These are phyloP conservation scores for Helicoverpa zea DNA, from an alignment of 1,140 invertebrate species.

Conservation along the genomic window DNA sequence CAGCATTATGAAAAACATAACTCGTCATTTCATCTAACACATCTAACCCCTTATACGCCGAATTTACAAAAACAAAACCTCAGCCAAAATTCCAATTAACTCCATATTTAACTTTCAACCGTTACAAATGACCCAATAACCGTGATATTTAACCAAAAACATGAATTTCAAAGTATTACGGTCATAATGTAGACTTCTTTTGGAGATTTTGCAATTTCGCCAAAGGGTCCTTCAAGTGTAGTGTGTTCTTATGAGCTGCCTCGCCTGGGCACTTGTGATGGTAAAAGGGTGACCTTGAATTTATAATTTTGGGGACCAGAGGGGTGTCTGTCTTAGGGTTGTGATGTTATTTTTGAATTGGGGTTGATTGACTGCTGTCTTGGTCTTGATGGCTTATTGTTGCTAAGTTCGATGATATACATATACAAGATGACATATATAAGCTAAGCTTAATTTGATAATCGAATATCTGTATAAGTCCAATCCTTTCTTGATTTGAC, in stretches of 20 bases:
- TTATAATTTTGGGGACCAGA: not conserved
- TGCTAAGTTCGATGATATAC: no score
- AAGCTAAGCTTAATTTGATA: no score
- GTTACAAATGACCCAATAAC: conserved; percentile 8
- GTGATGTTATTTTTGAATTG: not conserved
- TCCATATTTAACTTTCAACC: not conserved
- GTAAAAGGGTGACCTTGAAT: conserved; percentile 4
- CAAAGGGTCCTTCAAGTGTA: conserved; percentile 2
- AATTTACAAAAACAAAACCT: not conserved
- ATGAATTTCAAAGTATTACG: not conserved
- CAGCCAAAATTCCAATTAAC: not conserved
- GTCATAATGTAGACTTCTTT: conserved; percentile 10
- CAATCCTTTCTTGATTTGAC: no score
- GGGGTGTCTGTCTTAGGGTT: not conserved
- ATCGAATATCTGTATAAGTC: no score
- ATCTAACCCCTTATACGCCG: no score
- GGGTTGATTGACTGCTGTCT: not conserved
- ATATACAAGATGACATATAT: no score
- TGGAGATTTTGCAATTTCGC: not conserved
- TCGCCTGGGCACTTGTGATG: not conserved
- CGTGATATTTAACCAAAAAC: not conserved
- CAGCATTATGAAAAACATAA: no score
- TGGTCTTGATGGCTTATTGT: not conserved
- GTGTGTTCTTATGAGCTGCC: not conserved
- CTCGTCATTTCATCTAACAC: no score